Evolutionary conservation across 2,113 vertebrate genomes (phyloP).

Genomic region (Semnornis frantzii): DNA sequence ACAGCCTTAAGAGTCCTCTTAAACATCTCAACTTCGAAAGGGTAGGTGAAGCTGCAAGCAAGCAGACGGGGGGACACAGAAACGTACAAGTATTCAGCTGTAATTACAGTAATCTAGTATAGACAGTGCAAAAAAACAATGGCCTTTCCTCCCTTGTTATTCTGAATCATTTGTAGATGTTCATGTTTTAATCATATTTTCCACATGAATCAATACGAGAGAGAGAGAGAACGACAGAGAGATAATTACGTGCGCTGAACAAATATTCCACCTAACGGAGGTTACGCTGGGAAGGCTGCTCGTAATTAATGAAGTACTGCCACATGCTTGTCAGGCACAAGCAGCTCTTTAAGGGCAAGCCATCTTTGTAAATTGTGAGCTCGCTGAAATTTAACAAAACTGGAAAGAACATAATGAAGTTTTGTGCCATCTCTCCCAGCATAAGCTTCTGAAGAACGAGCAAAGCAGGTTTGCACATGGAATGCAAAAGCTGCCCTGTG

Average conservation of each 20-base stretch:
- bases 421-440: not conserved
- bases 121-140: slow-evolving; percentile 50
- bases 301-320: slow-evolving; percentile 66
- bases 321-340: slow-evolving; percentile 61
- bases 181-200: slow-evolving; percentile 70
- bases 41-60: not conserved
- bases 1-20: slow-evolving; percentile 33
- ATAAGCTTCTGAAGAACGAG: not conserved
- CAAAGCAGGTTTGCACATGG: not conserved
- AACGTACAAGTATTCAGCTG: slow-evolving; percentile 14
- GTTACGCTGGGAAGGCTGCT: slow-evolving; percentile 37
- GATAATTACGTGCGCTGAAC: slow-evolving; percentile 63
- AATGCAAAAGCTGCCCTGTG: not conserved
- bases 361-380: slow-evolving; percentile 51
- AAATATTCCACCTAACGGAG: slow-evolving; percentile 61
- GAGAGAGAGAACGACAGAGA: slow-evolving; percentile 41
- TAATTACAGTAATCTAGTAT: slow-evolving; percentile 63
- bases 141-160: slow-evolving; percentile 57
- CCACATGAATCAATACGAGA: slow-evolving; percentile 46
- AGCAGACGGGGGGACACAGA: not conserved
- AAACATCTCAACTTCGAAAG: not conserved
- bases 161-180: slow-evolving; percentile 35
- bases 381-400: slow-evolving; percentile 23
- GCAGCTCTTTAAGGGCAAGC: slow-evolving; percentile 50
- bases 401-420: slow-evolving; percentile 48